Evolutionary conservation across 1,140 invertebrate species (phyloP).

Genomic region (Lasioglossum albipes): DNA sequence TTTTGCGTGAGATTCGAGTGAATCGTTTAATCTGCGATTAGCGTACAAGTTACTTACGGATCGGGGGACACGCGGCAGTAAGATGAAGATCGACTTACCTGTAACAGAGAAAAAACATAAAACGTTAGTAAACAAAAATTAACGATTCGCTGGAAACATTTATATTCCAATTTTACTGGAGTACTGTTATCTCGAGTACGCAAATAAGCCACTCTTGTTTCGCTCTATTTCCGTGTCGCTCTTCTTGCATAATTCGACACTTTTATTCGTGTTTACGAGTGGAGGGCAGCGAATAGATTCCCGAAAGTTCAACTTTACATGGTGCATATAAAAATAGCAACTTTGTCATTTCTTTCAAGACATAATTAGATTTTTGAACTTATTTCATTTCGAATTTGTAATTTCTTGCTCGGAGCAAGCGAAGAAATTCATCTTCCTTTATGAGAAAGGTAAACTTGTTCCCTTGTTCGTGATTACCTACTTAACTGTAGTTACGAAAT

Average conservation of each 20-base stretch:
- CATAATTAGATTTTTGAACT: not conserved
- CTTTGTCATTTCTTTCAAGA: not conserved
- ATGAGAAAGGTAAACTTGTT: not conserved
- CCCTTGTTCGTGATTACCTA: too few relatives aligned
- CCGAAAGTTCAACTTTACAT: conserved; percentile 29
- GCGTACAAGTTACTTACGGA: conserved; percentile 6
- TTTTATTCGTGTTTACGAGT: conserved; percentile 21
- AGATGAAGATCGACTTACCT: conserved; percentile 58
- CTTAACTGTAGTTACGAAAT: not conserved
- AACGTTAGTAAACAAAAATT: not conserved
- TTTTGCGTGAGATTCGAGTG: conserved; percentile 14
- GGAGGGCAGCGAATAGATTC: conserved; percentile 36
- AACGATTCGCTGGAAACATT: not conserved
- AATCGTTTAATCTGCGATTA: conserved; percentile 17
- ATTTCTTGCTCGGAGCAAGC: too few relatives aligned
- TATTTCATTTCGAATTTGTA: too few relatives aligned
- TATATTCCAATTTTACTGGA: not conserved
- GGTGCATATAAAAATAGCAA: not conserved
- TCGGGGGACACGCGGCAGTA: not conserved
- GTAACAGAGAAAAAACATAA: conserved; percentile 55
- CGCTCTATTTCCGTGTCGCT: not conserved
- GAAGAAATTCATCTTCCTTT: not conserved
- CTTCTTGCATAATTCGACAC: not conserved
- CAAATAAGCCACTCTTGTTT: not conserved
- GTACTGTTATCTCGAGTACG: too few relatives aligned